These are phyloP conservation scores for Helarctos malayanus DNA, from an alignment of 2,797 vertebrate species.

Conservation along the genomic window DNA sequence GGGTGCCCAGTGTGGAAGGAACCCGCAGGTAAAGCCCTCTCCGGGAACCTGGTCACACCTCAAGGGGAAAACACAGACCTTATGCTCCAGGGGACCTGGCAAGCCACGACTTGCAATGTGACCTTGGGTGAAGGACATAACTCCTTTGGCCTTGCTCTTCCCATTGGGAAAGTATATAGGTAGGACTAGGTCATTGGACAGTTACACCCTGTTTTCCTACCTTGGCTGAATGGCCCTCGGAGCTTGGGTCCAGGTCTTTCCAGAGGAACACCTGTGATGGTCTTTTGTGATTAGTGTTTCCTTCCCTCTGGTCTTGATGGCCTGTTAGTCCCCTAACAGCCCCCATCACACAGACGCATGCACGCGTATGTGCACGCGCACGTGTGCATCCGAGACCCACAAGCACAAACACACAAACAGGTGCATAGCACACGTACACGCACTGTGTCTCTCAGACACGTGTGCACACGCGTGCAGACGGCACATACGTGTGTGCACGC, in stretches of 20 bases:
- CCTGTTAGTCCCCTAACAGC: neutral
- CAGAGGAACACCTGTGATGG: neutral
- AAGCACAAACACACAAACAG: neutral
- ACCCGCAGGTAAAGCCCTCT: neutral
- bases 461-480: neutral
- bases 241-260: neutral
- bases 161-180: neutral
- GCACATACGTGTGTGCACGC: too few relatives aligned
- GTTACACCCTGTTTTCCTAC: neutral
- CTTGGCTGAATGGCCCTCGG: neutral
- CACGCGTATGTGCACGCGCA: too few relatives aligned
- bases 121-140: neutral
- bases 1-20: neutral
- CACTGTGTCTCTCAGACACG: neutral
- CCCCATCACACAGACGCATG: neutral
- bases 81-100: rapidly evolving
- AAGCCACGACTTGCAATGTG: neutral
- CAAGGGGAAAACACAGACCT: neutral
- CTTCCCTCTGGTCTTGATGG: neutral
- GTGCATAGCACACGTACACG: neutral
- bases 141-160: neutral
- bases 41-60: neutral
- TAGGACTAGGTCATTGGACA: neutral
- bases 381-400: neutral
- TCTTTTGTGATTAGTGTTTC: neutral